Evolutionary conservation across 2,888 invertebrate species (phyloP).

Genomic region (Rutpela maculata): DNA sequence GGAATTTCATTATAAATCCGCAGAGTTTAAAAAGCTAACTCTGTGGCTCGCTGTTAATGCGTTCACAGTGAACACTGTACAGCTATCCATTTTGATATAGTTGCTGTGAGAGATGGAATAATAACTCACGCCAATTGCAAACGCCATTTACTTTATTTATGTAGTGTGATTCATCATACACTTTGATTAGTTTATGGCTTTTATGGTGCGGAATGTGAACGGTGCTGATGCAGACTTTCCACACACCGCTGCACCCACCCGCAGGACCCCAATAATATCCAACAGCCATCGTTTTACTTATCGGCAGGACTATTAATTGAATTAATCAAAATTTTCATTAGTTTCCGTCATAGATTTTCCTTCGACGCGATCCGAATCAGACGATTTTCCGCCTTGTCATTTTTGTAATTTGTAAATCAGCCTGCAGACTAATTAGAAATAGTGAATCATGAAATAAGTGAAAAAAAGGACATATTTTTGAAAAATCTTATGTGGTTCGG

Average conservation of each 20-base stretch:
- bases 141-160: conserved; percentile 76
- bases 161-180: conserved; percentile 75
- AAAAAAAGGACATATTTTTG: too few species aligned
- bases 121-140: conserved; percentile 75
- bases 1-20: conserved; percentile 71
- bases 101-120: conserved; percentile 74
- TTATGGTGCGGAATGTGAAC: conserved; percentile 73
- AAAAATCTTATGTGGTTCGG: too few species aligned
- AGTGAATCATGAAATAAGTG: too few species aligned
- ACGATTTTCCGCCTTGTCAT: too few species aligned
- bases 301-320: conserved; percentile 16
- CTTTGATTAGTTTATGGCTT: conserved; percentile 76
- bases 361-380: neutral
- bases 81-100: conserved; percentile 73
- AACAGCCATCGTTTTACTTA: conserved; percentile 22
- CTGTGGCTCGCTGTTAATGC: conserved; percentile 68
- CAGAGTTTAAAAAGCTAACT: conserved; percentile 66
- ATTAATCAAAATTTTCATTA: conserved; percentile 10
- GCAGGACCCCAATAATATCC: conserved; percentile 14
- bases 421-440: too few species aligned
- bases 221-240: conserved; percentile 70
- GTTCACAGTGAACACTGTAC: conserved; percentile 61
- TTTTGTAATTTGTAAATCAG: too few species aligned
- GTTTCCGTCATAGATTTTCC: neutral
- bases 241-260: conserved; percentile 66